Evolutionary conservation across 2,113 vertebrate species (phyloP).

Genomic region (Ciconia maguari): DNA sequence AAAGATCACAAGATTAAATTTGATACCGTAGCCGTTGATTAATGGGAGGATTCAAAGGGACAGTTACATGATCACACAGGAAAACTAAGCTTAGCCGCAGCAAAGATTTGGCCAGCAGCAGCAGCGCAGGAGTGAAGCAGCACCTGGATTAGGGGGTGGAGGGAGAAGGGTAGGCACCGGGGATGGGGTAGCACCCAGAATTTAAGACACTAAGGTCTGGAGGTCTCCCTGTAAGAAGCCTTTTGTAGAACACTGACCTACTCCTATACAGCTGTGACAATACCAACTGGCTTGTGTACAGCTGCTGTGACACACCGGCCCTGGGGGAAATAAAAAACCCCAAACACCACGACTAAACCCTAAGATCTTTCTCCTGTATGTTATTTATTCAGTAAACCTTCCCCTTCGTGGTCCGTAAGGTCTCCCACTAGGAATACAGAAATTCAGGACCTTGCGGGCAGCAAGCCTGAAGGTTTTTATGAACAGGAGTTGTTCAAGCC

Average conservation of each 20-base stretch:
- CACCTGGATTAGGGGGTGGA: not conserved
- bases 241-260: not conserved
- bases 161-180: fast-evolving
- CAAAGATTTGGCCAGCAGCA: not conserved
- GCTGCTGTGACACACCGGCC: not conserved
- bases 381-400: not conserved
- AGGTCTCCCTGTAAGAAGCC: not conserved
- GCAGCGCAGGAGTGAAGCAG: not conserved
- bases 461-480: not conserved
- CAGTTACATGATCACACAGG: not conserved
- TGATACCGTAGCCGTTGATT: not conserved
- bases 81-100: not conserved
- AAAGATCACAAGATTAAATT: not conserved
- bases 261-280: not conserved
- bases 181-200: not conserved
- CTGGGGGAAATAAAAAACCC: not conserved
- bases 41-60: not conserved
- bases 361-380: not conserved
- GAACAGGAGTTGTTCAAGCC: not conserved
- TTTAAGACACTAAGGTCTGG: fast-evolving
- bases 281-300: not conserved
- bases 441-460: not conserved
- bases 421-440: not conserved
- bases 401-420: not conserved
- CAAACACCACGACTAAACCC: not conserved